Evolutionary conservation across 2,113 vertebrate species (phyloP), one percentile per base, ranked within the genome.

Genomic region (Monarcha castaneiventris): DNA sequence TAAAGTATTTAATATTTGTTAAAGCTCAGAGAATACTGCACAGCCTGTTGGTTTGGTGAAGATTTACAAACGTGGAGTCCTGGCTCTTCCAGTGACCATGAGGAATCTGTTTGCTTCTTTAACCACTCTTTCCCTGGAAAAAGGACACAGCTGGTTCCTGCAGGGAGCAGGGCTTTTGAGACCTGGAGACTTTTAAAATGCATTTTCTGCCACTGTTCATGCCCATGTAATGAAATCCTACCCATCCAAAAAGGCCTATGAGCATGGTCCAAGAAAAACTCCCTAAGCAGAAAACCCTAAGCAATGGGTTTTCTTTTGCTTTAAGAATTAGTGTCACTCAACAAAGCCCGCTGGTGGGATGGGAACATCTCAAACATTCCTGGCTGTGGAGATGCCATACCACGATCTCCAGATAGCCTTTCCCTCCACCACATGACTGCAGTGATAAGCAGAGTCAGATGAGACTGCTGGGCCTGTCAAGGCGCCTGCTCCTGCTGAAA

Each of bases 291-390:
- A 35, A 59, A 59, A 26, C n/a, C 58, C 23, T 5, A 17, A 48
- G 25, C 16, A 11, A 23, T 0, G 26, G 25, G 9, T 67, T 85
- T 92, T 43, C 71, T 85, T 92, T 72, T 6, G 1, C 79, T 85
- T 79, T 90, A 92, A 93, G 62, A 56, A 39, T 39, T 13, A 26
- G 25, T 3, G 58, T 61, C 30, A 27, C 35, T 83, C 71, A 44
- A 26, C 3, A 1, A 43, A 88, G 48, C 21, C 27, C 0, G 0
- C 61, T n/a, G 55, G 32, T 9, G 2, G 39, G 43, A 29, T 49
- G 74, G 66, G 85, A 91, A 83, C 14, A 3, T 83, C 93, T 76
- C 49, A 25, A 30, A 26, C 68, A 66, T 80, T 86, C 80, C 87
- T 80, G 75, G 35, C 63, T 52, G 72, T 33, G 6, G 80, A 77